A percentile compares a stretch with the other conserved stretches of the same genome.
Conservation (phyloP, 2,888 invertebrate genomes). For the Folsomia candida region DNA sequence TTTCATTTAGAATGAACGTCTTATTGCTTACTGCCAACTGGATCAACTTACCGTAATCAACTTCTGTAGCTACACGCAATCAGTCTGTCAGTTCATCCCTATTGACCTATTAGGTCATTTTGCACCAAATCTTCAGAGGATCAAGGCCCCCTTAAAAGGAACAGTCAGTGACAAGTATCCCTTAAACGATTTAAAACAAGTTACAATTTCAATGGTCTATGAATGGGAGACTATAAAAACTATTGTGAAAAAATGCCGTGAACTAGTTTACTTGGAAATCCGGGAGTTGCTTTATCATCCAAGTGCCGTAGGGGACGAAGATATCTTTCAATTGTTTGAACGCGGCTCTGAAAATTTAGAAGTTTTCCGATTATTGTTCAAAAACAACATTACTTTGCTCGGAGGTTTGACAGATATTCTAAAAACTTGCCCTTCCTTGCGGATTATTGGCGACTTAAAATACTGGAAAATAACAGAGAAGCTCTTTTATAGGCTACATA, state of each 20-base stretch:
- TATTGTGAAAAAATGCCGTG: slow-evolving; percentile 28
- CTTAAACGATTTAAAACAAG: slow-evolving; percentile 24
- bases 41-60: slow-evolving; percentile 22
- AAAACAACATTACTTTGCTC: slow-evolving; percentile 26
- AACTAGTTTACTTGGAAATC: slow-evolving; percentile 41
- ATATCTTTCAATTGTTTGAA: slow-evolving; percentile 27
- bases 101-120: slow-evolving; percentile 25
- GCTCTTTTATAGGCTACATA: slow-evolving; percentile 22
- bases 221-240: slow-evolving; percentile 24
- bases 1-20: not conserved
- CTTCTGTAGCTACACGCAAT: slow-evolving; percentile 28
- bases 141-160: slow-evolving; percentile 39
- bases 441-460: slow-evolving; percentile 40
- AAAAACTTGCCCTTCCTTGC: slow-evolving; percentile 27
- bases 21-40: slow-evolving; percentile 34
- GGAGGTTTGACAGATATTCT: slow-evolving; percentile 29
- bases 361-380: slow-evolving; percentile 36
- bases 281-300: slow-evolving; percentile 22
- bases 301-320: slow-evolving; percentile 18
- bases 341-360: slow-evolving; percentile 24
- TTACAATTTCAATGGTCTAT: slow-evolving; percentile 23
- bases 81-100: slow-evolving; percentile 24
- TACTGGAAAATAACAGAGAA: slow-evolving; percentile 27
- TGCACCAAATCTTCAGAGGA: slow-evolving; percentile 30
- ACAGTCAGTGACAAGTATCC: slow-evolving; percentile 4